Evolutionary conservation across 2,797 vertebrate genomes (phyloP), one percentile per base, ranked within the genome.

Genomic region (Anabas testudineus): DNA sequence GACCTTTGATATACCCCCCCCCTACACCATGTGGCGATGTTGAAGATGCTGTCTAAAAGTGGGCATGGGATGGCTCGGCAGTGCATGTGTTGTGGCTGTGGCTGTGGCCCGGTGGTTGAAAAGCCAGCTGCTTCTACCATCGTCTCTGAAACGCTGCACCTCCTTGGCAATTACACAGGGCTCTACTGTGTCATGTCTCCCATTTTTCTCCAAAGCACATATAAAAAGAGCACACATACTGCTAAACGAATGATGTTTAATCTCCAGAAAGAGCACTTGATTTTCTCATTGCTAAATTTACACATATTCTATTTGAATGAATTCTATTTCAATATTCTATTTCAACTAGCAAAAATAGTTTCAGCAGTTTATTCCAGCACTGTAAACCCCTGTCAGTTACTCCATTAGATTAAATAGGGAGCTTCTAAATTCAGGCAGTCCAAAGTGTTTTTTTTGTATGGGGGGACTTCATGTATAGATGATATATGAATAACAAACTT

Each of bases 1-100:
- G 79, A 79, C 22, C 63, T 62, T 53, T 60, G 58, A 62, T 56
- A 64, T 6, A 1, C 14, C 45, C 54, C 26, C 37, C 54, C 7
- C 49, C 19, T 46, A 43, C 26, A 34, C 56, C 65, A 16, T 43
- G 78, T 80, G 68, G 65, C 28, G 32, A 67, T 84, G 85, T 62
- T 48, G 65, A 37, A 19, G 39, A 60, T 41, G 89, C 76, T 77
- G 79, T 74, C 63, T 48, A 62, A 32, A 36, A 46, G 73, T 69
- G 69, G 83, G 84, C 89, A 90, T 88, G 88, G 88, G 90, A 86
- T 64, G 91, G 90, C 90, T 92, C 91, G 82, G 91, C 92, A 89
- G 91, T 92, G 92, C 92, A 92, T 92, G 92, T 88, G 88, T 83
- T 71, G 90, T 90, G 89, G 86, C 86, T 87, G 80, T 88, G 86